Evolutionary conservation across 2,113 vertebrate genomes (phyloP), one percentile per base, ranked within the genome.

Genomic region (Pachycephala philippinensis): DNA sequence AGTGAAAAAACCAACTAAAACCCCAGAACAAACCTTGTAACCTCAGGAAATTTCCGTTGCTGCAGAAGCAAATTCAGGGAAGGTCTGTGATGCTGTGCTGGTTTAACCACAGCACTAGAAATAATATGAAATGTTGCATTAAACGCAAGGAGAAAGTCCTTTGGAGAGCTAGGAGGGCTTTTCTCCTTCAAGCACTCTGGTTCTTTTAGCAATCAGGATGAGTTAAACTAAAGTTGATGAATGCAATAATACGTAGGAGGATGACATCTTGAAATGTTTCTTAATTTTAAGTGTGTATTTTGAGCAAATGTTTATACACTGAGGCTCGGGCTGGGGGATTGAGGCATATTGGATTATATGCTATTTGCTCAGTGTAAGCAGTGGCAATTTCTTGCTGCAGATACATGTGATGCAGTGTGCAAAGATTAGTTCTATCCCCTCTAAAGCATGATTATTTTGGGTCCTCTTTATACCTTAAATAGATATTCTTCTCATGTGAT

Each of bases 371-470:
- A 13, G n/a, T 50, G 75, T 90, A 78, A 96, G 92, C 79, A 81
- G 78, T 17, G 69, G 68, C 78, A 93, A 42, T 88, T 94, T 89
- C 77, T 92, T 93, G 81, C 88, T 70, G 75, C 85, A 85, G 74
- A 91, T 86, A 5, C 78, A 78, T 71, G 84, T 90, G 96, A 94
- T 92, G 84, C 35, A 37, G 47, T 15, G 12, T 0, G 1, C 84
- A 88, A 82, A 95, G 95, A 97, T 96, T 96, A 96, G 75, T 95
- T 93, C 94, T 93, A 69, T 96, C 89, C 89, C 27, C 84, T 91
- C 88, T 89, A 94, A 88, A 95, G 93, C 81, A 71, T 86, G 91
- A 92, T 92, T 94, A 96, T 95, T 93, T 95, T 79, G 54, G 90
- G 90, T 81, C 90, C 56, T 93, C 88, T 91, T 94, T 96, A 79